Evolutionary conservation across 2,888 invertebrate genomes (phyloP).

Genomic region (Tipula helvola): DNA sequence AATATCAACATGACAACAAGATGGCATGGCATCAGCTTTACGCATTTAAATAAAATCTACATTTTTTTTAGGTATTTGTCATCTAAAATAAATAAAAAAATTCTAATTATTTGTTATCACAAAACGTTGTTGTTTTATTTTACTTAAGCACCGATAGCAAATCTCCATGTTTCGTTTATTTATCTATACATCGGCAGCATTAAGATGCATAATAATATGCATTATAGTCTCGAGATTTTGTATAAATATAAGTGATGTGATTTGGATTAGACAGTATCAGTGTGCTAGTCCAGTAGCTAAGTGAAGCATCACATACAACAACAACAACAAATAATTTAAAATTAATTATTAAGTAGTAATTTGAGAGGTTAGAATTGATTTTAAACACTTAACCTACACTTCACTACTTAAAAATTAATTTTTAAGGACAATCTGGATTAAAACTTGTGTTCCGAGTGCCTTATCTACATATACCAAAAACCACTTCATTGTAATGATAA

Average conservation of each 20-base stretch:
- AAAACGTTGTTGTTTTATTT: background rate
- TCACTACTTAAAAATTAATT: background rate
- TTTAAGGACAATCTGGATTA: background rate
- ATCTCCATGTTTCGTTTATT: background rate
- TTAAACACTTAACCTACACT: background rate
- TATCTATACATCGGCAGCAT: background rate
- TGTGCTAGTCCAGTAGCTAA: background rate
- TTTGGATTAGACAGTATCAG: background rate
- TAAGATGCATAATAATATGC: background rate
- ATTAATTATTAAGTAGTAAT: conserved; percentile 4
- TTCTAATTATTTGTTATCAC: background rate
- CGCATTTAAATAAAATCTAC: background rate
- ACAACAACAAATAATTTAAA: background rate
- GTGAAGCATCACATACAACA: background rate
- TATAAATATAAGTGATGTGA: background rate
- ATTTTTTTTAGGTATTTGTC: background rate
- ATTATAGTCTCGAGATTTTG: background rate
- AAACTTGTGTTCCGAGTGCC: background rate
- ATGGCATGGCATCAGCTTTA: background rate
- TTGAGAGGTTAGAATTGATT: background rate
- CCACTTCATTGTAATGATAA: background rate
- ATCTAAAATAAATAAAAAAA: background rate
- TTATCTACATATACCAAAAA: background rate
- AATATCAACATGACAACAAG: background rate
- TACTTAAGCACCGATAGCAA: background rate